These are phyloP conservation scores for Sorex maritimensis DNA, from an alignment of 2,797 vertebrate genomes.

Conservation along the genomic window DNA sequence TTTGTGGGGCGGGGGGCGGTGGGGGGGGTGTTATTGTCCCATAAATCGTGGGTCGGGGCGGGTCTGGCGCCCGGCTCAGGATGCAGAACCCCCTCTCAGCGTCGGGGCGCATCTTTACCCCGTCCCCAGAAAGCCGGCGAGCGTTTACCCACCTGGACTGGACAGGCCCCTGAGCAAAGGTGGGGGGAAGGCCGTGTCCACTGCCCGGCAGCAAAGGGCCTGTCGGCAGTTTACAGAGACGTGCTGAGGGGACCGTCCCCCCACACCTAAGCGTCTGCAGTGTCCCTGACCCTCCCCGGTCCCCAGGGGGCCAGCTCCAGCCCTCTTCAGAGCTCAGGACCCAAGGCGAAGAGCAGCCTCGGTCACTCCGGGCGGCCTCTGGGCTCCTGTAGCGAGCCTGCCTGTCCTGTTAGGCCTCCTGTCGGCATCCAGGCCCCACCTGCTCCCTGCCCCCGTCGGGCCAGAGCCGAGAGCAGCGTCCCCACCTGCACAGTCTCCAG, in stretches of 20 bases:
- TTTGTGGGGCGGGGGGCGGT: too few species aligned
- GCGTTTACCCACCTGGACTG: background rate
- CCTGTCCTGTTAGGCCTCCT: background rate
- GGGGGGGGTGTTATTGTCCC: background rate
- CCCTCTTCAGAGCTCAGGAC: background rate
- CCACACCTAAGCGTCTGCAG: background rate
- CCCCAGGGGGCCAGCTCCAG: too few species aligned
- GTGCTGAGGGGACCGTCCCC: background rate
- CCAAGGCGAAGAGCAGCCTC: background rate
- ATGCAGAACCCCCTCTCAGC: constrained; percentile 24
- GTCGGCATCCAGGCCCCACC: background rate
- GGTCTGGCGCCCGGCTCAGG: background rate
- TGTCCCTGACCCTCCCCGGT: background rate
- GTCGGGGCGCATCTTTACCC: background rate
- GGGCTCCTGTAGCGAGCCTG: background rate
- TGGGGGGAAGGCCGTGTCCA: background rate
- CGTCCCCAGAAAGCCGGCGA: background rate
- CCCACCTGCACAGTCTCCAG: background rate
- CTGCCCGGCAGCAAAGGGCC: constrained; percentile 54
- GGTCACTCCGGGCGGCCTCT: background rate
- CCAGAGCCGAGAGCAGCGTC: background rate
- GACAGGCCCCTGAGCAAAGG: background rate
- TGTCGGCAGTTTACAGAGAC: constrained; percentile 41
- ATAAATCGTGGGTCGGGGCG: background rate
- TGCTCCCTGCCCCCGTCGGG: background rate